Base-by-base conservation (phyloP, 2,113 vertebrate genomes). In the Paracanthobrama guichenoti region DNA sequence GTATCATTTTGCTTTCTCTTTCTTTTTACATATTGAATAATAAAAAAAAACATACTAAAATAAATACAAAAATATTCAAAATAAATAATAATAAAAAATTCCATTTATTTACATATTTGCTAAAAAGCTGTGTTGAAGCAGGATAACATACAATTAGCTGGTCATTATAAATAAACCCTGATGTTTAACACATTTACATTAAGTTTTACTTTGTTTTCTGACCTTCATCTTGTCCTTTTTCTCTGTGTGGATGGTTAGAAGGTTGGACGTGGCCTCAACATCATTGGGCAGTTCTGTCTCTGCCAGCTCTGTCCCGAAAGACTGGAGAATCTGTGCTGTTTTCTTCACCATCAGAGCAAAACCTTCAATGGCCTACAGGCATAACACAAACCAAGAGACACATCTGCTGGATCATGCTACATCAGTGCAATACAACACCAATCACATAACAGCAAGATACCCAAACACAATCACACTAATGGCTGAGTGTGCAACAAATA, bases 311-410 rank as follows among this genome's bases (percentile, higher is more conserved):
- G 95, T 96, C 88, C 98, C 98, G 84, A 99, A 97, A 26, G 93
- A 93, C 92, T 98, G 98, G 86, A 99, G 95, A 44, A 91, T 95
- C 93, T 98, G 97, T 13, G 98, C 98, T 0, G 96, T 99, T 91
- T 95, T 96, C 91, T 99, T 99, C 74, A 99, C 98, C 96, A 96
- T 96, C 90, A 97, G 85, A 9, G 98, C 98, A 28, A 99, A 99
- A 86, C 94, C 94, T 90, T 99, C 98, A 48, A 99, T 97, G 50
- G 96, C 98, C 98, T 99, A 91, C 85, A 83, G 28, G 83, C n/a
- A 87, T 4, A n/a, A 83, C n/a, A 72, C 28, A 77, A 42, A n/a
- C 11, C 35, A 18, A 59, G 18, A 76, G 48, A 18, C 72, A 73
- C 60, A 72, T 1, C 24, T 11, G 53, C 53, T 55, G 53, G 18